Evolutionary conservation across 2,888 invertebrate species (phyloP).

Genomic region (Geophilus truncorum): DNA sequence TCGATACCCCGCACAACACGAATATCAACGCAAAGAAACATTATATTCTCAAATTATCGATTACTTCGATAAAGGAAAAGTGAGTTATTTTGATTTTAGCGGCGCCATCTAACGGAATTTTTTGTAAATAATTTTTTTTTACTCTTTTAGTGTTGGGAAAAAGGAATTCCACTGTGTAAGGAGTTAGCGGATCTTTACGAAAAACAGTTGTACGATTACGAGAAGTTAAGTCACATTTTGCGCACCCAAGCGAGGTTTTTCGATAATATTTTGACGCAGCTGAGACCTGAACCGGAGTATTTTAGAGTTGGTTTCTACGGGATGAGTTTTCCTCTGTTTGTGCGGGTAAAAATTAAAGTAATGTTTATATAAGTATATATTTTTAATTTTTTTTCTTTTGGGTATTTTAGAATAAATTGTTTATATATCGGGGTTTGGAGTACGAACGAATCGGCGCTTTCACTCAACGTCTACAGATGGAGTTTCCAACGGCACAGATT

Average conservation of each 20-base stretch:
- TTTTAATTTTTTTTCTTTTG: slow-evolving; percentile 33
- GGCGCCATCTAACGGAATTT: no score
- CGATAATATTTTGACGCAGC: slow-evolving; percentile 80
- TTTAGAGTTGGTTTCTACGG: slow-evolving; percentile 95
- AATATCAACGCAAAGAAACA: slow-evolving; percentile 83
- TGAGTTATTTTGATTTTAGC: slow-evolving; percentile 49
- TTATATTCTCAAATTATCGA: slow-evolving; percentile 82
- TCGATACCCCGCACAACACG: slow-evolving; percentile 65
- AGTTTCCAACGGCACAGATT: slow-evolving; percentile 91
- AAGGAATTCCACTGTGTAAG: slow-evolving; percentile 85
- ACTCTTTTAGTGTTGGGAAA: slow-evolving; percentile 78
- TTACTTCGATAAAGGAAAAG: slow-evolving; percentile 91
- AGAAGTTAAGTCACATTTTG: slow-evolving; percentile 75
- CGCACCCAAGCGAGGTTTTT: slow-evolving; percentile 83
- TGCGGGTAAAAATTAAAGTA: slow-evolving; percentile 60
- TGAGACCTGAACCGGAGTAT: slow-evolving; percentile 89
- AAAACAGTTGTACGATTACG: slow-evolving; percentile 77
- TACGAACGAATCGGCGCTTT: slow-evolving; percentile 93
- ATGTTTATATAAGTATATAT: not conserved
- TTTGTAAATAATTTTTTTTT: no score
- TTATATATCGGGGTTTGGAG: slow-evolving; percentile 90
- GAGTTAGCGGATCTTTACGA: slow-evolving; percentile 84
- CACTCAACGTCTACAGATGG: slow-evolving; percentile 84
- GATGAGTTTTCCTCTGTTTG: slow-evolving; percentile 86
- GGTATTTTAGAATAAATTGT: slow-evolving; percentile 74